Evolutionary conservation across 1,140 invertebrate species (phyloP).

Genomic region (Diprion similis): DNA sequence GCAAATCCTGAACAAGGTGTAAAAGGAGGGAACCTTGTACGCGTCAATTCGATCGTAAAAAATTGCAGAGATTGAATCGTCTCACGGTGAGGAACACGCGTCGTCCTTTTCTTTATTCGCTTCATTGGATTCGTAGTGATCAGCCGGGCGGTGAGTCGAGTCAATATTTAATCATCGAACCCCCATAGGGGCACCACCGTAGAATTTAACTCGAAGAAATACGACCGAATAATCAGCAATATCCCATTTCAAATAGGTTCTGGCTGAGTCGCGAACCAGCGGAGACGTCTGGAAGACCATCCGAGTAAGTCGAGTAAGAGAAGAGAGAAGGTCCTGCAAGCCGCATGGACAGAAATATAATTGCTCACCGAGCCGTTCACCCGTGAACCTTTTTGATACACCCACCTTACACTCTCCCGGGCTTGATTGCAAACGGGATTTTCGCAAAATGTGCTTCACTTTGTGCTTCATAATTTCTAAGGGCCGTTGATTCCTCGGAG

Average conservation of each 20-base stretch:
- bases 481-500: no score
- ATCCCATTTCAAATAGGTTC: background rate
- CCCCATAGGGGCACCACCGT: background rate
- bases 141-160: background rate
- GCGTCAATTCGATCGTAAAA: background rate
- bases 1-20: no score
- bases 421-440: slow-evolving; percentile 56
- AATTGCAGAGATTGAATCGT: background rate
- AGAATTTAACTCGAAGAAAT: background rate
- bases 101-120: background rate
- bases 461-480: background rate
- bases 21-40: background rate
- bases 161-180: slow-evolving; percentile 8
- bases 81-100: background rate
- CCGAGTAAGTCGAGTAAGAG: background rate
- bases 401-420: background rate
- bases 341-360: slow-evolving; percentile 38
- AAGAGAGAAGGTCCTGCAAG: slow-evolving; percentile 18
- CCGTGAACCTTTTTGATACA: slow-evolving; percentile 53
- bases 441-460: slow-evolving; percentile 35
- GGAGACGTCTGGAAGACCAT: background rate
- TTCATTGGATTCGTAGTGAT: background rate
- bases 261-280: background rate
- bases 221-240: background rate
- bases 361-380: slow-evolving; percentile 49